Percentiles rank a stretch among this genome's conserved stretches.
Conservation (phyloP, 35 echinoderm and acorn worm genomes). For the Stichopus chloronotus region DNA sequence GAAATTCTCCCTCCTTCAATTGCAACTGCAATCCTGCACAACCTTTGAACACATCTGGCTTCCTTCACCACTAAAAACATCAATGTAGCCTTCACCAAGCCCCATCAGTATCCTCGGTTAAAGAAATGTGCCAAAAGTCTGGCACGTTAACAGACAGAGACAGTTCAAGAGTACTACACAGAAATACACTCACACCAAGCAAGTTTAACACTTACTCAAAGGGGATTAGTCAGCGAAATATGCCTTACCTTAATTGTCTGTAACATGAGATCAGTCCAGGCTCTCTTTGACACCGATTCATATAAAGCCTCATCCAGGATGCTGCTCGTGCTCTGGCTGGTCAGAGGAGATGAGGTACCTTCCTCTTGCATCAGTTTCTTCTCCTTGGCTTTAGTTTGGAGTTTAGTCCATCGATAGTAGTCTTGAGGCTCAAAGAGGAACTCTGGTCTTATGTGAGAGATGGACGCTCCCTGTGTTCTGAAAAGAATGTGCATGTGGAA, state of each 20-base stretch:
- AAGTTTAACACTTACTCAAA: no score
- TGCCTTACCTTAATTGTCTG: conserved; percentile 87
- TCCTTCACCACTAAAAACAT: no score
- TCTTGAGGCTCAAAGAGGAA: conserved; percentile 95
- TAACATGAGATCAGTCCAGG: conserved; percentile 93
- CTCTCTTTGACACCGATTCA: conserved; percentile 96
- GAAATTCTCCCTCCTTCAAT: no score
- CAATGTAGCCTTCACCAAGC: no score
- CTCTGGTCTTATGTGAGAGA: conserved; percentile 91
- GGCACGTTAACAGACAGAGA: no score
- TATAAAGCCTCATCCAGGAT: conserved; percentile 80
- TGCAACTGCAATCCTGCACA: no score
- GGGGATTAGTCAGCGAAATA: not conserved
- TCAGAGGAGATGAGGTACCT: conserved; percentile 48
- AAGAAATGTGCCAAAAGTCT: no score
- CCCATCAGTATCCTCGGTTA: no score
- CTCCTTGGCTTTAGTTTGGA: conserved; percentile 76
- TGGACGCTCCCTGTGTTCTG: conserved; percentile 94
- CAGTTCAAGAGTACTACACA: no score
- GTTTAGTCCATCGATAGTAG: conserved; percentile 85
- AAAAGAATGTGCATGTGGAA: not conserved
- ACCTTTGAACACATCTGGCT: no score
- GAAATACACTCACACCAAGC: no score
- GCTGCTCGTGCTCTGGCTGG: conserved; percentile 61
- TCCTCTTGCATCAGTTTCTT: conserved; percentile 68